Evolutionary conservation across 2,113 vertebrate genomes (phyloP).

Genomic region (Amblyornis subalaris): DNA sequence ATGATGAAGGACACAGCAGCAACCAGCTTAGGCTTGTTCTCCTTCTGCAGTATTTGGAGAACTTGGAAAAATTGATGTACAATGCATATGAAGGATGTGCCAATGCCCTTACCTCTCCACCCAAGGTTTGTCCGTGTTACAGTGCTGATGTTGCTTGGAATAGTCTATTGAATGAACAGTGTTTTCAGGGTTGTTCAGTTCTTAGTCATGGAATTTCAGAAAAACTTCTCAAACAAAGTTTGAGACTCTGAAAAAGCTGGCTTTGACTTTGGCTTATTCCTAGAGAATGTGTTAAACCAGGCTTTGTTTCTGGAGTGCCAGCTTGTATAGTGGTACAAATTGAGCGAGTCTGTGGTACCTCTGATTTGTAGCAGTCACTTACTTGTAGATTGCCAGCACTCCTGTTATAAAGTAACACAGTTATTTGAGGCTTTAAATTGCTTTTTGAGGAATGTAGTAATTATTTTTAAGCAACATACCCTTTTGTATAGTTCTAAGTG

Average conservation of each 20-base stretch:
- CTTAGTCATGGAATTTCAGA: neutral
- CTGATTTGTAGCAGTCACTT: neutral
- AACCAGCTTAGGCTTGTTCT: constrained; percentile 93
- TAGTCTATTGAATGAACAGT: neutral
- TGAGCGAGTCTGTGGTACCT: neutral
- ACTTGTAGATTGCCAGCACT: neutral
- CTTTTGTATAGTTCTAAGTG: neutral
- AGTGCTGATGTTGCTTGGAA: neutral
- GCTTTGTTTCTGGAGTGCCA: neutral
- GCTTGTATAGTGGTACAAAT: neutral
- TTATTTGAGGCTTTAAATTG: neutral
- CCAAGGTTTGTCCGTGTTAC: constrained; percentile 81
- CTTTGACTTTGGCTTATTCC: neutral
- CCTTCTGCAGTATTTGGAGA: constrained; percentile 94
- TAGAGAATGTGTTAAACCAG: neutral
- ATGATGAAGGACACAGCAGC: constrained; percentile 90
- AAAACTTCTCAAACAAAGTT: neutral
- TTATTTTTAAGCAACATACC: neutral
- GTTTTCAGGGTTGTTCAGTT: neutral
- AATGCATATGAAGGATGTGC: constrained; percentile 98
- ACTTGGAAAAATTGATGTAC: constrained; percentile 98
- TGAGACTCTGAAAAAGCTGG: neutral
- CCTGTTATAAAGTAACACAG: neutral
- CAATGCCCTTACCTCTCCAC: constrained; percentile 92
- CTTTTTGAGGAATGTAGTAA: neutral